These are phyloP conservation scores for Xiphophorus couchianus DNA, from an alignment of 2,113 vertebrate genomes.

Conservation along the genomic window DNA sequence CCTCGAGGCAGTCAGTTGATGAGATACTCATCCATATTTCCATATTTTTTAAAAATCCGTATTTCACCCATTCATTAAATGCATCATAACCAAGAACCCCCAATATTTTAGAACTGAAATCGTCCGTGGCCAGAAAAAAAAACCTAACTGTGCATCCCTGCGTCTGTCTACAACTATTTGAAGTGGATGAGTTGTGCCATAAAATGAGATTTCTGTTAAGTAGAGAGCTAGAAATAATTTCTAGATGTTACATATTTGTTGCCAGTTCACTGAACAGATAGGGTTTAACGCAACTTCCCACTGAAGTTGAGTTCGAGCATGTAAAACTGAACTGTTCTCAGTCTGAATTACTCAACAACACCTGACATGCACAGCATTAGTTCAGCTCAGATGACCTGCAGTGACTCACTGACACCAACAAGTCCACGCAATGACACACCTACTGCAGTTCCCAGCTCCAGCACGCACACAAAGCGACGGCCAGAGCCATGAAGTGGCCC, in stretches of 20 bases:
- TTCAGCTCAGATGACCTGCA: constrained; percentile 49
- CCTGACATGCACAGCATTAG: constrained; percentile 45
- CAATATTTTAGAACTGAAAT: not conserved
- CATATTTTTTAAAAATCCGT: not conserved
- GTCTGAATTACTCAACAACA: constrained; percentile 40
- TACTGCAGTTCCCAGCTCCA: constrained; percentile 22
- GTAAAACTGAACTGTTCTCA: constrained; percentile 4
- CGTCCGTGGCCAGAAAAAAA: not conserved
- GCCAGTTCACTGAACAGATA: not conserved
- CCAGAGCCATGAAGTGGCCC: not conserved
- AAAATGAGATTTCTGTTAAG: no score
- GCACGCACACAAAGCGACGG: not conserved
- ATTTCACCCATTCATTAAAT: not conserved
- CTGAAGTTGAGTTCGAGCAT: constrained; percentile 4
- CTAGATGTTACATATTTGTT: not conserved
- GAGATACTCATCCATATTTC: no score
- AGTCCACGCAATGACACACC: constrained; percentile 54
- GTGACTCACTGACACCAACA: constrained; percentile 42
- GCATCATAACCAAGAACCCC: not conserved
- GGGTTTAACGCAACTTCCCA: not conserved
- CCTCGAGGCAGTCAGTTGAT: no score
- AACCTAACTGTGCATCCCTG: no score
- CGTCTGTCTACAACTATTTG: not conserved
- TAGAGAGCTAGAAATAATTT: not conserved
- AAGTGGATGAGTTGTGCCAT: no score